Evolutionary conservation across 2,113 vertebrate genomes (phyloP).

Genomic region (Pseudopipra pipra): DNA sequence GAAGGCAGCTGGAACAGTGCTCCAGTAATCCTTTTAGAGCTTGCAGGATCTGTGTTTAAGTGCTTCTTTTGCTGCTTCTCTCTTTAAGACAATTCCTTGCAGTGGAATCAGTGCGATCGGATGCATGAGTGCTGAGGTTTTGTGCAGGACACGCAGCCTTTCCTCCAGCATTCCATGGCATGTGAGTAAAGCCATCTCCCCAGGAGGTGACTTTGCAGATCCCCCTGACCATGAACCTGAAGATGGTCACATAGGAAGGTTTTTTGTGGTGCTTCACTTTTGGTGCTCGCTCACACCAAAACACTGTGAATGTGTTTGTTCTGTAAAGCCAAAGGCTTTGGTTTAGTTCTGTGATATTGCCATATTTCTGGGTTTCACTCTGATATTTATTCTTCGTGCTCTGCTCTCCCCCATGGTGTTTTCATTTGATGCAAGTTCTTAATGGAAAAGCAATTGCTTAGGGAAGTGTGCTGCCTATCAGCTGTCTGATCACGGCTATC

Average conservation of each 20-base stretch:
- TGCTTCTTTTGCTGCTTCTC: background rate
- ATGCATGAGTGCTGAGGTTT: background rate
- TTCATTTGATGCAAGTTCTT: background rate
- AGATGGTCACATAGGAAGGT: background rate
- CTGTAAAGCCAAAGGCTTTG: background rate
- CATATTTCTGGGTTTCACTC: background rate
- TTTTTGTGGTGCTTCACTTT: background rate
- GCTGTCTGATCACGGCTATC: background rate
- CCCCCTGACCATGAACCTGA: background rate
- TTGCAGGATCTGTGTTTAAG: fast-evolving
- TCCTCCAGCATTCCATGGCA: background rate
- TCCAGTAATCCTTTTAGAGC: background rate
- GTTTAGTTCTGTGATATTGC: background rate
- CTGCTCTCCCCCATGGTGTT: background rate
- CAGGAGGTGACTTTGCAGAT: background rate
- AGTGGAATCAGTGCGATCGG: background rate
- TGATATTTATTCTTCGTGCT: background rate
- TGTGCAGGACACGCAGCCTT: background rate
- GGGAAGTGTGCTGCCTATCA: background rate
- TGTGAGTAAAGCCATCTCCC: fast-evolving
- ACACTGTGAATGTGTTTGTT: fast-evolving
- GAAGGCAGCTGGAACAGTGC: background rate
- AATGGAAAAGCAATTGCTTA: background rate
- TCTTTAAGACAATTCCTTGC: background rate
- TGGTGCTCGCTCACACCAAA: fast-evolving